phyloP scores from a whole-genome alignment of 2,797 vertebrate species.

The Miichthys miiuy region DNA sequence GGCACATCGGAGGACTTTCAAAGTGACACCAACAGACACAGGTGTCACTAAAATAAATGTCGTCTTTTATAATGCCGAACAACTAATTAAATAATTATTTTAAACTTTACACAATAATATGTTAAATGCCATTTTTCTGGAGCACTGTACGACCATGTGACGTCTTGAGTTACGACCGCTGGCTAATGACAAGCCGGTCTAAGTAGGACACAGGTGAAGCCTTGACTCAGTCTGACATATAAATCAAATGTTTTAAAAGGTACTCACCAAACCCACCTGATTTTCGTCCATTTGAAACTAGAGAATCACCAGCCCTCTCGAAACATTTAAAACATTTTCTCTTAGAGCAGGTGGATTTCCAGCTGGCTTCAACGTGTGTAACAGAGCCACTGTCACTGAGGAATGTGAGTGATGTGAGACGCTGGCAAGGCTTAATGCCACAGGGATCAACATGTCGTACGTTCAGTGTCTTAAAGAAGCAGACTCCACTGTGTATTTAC shows the following conservation, averaged over 20 bases:
- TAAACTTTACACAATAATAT: too few species aligned
- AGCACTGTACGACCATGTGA: neutral
- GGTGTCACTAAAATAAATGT: conserved; percentile 49
- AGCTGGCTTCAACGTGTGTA: conserved; percentile 31
- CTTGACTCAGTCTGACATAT: neutral
- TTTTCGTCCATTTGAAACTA: conserved; percentile 66
- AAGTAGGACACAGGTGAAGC: conserved; percentile 36
- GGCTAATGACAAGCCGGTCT: conserved; percentile 11
- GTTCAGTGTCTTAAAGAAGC: conserved; percentile 68
- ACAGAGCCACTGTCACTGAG: conserved; percentile 21
- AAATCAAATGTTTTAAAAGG: neutral
- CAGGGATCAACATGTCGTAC: conserved; percentile 36
- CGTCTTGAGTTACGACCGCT: conserved; percentile 12
- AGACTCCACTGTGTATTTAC: conserved; percentile 3
- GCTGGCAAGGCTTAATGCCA: conserved; percentile 30
- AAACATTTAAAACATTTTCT: conserved; percentile 12
- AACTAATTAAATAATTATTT: neutral
- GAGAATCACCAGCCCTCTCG: neutral
- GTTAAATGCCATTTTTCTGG: neutral
- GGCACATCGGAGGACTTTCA: conserved; percentile 67
- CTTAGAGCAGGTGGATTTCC: conserved; percentile 3
- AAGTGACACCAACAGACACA: conserved; percentile 73
- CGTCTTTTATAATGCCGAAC: fast-evolving
- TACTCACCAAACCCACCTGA: conserved; percentile 70
- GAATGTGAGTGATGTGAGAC: conserved; percentile 54